Evolutionary conservation across 2,797 vertebrate species (phyloP).

Genomic region (Vipera latastei): DNA sequence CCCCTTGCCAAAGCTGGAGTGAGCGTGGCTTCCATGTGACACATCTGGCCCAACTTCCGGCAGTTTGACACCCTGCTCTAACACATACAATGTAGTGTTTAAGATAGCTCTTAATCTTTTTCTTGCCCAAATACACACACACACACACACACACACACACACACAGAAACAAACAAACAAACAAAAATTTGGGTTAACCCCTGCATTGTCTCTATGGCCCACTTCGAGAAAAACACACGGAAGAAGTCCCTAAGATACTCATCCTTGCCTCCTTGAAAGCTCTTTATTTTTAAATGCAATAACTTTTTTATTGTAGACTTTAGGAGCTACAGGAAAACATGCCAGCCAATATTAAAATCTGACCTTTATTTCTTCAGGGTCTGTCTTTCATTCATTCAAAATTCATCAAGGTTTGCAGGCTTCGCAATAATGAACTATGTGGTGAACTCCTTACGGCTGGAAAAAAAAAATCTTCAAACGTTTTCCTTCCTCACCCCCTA

Average conservation of each 20-base stretch:
- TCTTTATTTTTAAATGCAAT: background rate
- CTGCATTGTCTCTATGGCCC: background rate
- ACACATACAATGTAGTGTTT: background rate
- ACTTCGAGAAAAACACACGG: background rate
- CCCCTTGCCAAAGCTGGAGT: too few species aligned
- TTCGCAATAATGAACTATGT: conserved; percentile 2
- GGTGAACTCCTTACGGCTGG: conserved; percentile 22
- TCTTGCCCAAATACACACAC: background rate
- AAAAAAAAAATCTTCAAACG: conserved; percentile 28
- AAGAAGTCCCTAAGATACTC: background rate
- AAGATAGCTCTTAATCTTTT: background rate
- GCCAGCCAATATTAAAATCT: conserved; percentile 18
- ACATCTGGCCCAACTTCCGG: too few species aligned
- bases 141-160: background rate
- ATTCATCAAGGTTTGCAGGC: background rate
- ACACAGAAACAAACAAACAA: too few species aligned
- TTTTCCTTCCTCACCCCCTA: conserved; percentile 29
- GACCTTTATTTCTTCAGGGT: conserved; percentile 5
- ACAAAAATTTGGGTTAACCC: background rate
- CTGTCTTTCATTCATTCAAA: conserved; percentile 34
- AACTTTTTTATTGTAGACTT: background rate
- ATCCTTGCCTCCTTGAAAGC: background rate
- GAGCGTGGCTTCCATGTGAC: too few species aligned
- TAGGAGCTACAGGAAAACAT: background rate
- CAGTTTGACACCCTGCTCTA: background rate